Evolutionary conservation across 2,113 vertebrate genomes (phyloP).

Genomic region (Vimba vimba): DNA sequence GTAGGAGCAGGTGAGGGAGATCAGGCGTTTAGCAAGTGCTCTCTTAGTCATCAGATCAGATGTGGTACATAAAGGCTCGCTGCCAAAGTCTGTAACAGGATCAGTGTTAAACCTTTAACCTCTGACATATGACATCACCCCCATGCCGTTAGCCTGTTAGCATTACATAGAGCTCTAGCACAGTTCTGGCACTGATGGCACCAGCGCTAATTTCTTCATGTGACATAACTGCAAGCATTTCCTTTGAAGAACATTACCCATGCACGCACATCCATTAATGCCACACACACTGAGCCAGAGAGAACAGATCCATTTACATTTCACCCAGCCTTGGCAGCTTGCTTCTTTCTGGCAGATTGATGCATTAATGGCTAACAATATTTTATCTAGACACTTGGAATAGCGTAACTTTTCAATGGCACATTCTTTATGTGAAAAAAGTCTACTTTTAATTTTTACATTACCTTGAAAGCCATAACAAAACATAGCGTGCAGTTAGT

Average conservation of each 20-base stretch:
- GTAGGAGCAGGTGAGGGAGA: slow-evolving; percentile 43
- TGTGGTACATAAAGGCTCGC: slow-evolving; percentile 60
- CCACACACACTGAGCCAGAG: slow-evolving; percentile 12
- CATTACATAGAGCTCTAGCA: slow-evolving; percentile 22
- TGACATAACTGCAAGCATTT: slow-evolving; percentile 32
- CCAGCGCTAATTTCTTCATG: slow-evolving; percentile 38
- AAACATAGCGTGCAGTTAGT: neutral
- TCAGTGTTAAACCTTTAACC: slow-evolving; percentile 68
- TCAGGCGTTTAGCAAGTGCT: slow-evolving; percentile 57
- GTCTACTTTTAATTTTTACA: neutral
- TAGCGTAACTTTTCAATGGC: neutral
- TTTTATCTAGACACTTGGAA: slow-evolving; percentile 11
- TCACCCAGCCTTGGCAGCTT: neutral
- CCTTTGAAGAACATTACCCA: neutral
- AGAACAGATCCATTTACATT: slow-evolving; percentile 7
- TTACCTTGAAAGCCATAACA: neutral
- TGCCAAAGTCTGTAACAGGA: slow-evolving; percentile 69
- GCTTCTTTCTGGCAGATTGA: slow-evolving; percentile 18
- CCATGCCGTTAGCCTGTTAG: slow-evolving; percentile 44
- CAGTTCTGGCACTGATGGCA: slow-evolving; percentile 33
- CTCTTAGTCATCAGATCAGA: slow-evolving; percentile 61
- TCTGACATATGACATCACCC: slow-evolving; percentile 70
- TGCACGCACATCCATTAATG: neutral
- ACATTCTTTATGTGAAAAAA: slow-evolving; percentile 1
- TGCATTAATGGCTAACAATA: slow-evolving; percentile 5